phyloP scores from a whole-genome alignment of 2,888 invertebrate species.

The Eubasilissa splendida region DNA sequence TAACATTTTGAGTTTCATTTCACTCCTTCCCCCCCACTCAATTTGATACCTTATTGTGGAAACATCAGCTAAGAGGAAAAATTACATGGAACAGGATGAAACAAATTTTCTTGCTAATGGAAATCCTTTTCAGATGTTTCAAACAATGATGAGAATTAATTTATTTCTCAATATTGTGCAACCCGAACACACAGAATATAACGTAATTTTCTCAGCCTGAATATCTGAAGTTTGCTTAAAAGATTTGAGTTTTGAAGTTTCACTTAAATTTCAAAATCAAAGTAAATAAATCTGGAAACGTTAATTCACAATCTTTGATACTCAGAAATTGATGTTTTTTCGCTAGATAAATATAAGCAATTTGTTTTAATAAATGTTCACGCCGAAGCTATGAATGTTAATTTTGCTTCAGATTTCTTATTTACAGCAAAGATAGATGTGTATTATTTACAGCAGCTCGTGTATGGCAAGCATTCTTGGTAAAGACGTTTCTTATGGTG shows the following conservation, averaged over 20 bases:
- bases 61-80: no score
- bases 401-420: no score
- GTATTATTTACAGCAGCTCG: no score
- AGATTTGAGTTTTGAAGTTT: not conserved
- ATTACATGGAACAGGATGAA: no score
- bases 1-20: no score
- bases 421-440: no score
- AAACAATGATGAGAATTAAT: not conserved
- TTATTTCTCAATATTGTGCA: not conserved
- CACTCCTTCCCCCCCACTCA: no score
- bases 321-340: not conserved
- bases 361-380: not conserved
- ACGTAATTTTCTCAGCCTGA: not conserved
- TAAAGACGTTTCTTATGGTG: no score
- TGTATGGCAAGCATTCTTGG: no score
- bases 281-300: slow-evolving; percentile 1
- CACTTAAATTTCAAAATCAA: not conserved
- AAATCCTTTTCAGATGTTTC: not conserved
- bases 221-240: not conserved
- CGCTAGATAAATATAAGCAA: not conserved
- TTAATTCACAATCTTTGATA: not conserved
- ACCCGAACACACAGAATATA: not conserved
- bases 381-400: not conserved
- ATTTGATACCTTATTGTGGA: no score
- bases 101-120: not conserved